Conservation (phyloP, 2,888 invertebrate genomes). For the Sabellastarte sp. region DNA sequence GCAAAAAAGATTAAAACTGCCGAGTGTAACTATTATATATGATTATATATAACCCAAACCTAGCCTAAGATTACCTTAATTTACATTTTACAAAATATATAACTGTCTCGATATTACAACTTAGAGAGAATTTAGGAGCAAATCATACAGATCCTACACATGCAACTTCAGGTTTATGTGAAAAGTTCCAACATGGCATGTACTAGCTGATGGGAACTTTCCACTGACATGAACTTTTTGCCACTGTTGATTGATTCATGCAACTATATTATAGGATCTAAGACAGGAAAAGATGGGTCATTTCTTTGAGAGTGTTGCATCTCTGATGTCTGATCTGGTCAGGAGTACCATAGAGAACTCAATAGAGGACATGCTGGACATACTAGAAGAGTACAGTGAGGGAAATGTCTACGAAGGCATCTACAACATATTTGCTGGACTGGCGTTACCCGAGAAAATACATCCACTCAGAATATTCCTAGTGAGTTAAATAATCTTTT, state of each 20-base stretch:
- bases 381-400: conserved; percentile 48
- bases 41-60: too few relatives aligned
- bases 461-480: conserved; percentile 50
- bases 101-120: too few relatives aligned
- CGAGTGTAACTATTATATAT: too few relatives aligned
- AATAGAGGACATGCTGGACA: conserved; percentile 50
- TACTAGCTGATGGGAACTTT: too few relatives aligned
- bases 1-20: too few relatives aligned
- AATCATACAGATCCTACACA: not conserved
- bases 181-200: not conserved
- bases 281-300: conserved; percentile 65
- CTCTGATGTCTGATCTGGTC: conserved; percentile 78
- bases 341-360: conserved; percentile 52
- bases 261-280: conserved; percentile 33
- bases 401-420: conserved; percentile 54
- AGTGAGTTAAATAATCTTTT: conserved; percentile 37
- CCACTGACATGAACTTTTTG: not conserved
- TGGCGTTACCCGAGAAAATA: conserved; percentile 44
- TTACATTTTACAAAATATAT: too few relatives aligned
- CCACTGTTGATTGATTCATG: not conserved
- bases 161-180: not conserved
- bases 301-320: conserved; percentile 72
- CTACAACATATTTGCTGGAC: conserved; percentile 46
- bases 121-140: not conserved
- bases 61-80: too few relatives aligned